Evolutionary conservation across 2,888 invertebrate genomes (phyloP).

Genomic region (Desoria tigrina): DNA sequence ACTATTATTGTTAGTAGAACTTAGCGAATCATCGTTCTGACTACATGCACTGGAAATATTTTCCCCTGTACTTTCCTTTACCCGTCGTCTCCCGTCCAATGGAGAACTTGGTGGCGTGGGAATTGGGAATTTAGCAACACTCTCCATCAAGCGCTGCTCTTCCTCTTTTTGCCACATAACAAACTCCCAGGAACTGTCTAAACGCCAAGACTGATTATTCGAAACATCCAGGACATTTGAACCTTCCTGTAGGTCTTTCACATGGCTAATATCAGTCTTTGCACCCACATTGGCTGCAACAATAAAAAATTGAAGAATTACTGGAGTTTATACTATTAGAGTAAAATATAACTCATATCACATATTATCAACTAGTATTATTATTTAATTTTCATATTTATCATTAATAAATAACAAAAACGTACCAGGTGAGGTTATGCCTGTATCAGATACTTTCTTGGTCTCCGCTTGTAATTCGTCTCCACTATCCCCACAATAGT

Average conservation of each 20-base stretch:
- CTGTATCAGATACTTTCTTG: constrained; percentile 17
- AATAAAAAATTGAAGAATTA: no score
- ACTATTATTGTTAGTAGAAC: constrained; percentile 43
- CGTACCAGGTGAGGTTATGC: not conserved
- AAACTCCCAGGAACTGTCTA: constrained; percentile 52
- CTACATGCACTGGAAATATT: constrained; percentile 41
- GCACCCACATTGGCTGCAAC: constrained; percentile 1
- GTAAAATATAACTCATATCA: not conserved
- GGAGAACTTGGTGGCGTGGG: constrained; percentile 48
- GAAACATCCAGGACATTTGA: constrained; percentile 35
- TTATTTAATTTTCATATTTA: no score
- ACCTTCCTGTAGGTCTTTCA: not conserved
- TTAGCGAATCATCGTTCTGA: constrained; percentile 42
- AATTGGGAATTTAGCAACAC: constrained; percentile 44
- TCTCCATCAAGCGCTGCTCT: constrained; percentile 35
- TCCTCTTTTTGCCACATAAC: constrained; percentile 48
- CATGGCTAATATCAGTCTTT: not conserved
- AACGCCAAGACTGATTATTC: constrained; percentile 49
- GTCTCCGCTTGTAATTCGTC: constrained; percentile 17
- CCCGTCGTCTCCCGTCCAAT: constrained; percentile 22
- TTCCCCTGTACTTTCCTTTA: constrained; percentile 32
- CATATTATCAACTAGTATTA: not conserved
- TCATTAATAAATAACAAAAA: no score
- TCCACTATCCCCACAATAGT: constrained; percentile 21
- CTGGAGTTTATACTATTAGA: no score